Conservation (phyloP, 1,140 invertebrate genomes). For the Drosophila virilis region DNA sequence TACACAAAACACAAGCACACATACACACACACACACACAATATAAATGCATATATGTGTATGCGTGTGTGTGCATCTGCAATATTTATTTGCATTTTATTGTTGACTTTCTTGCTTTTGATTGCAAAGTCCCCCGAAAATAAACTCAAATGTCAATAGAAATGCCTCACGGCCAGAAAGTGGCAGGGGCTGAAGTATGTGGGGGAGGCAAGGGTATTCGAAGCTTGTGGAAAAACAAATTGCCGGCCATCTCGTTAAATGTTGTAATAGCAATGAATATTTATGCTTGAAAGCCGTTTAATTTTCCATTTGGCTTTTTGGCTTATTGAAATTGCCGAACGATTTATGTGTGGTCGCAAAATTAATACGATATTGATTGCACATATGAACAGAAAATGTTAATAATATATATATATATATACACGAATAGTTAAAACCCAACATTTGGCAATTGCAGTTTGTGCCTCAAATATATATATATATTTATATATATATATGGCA, state of each 20-base stretch:
- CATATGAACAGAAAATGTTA: conserved; percentile 48
- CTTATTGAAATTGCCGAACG: conserved; percentile 66
- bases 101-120: conserved; percentile 80
- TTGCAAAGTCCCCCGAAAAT: conserved; percentile 63
- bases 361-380: conserved; percentile 79
- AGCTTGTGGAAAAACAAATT: conserved; percentile 38
- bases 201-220: background rate
- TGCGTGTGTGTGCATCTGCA: conserved; percentile 28
- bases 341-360: conserved; percentile 65
- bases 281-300: conserved; percentile 68
- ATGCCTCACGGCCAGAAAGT: background rate
- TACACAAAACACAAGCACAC: conserved; percentile 12
- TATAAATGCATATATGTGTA: background rate
- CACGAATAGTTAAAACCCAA: too few species aligned
- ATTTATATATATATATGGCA: conserved; percentile 7
- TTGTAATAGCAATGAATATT: conserved; percentile 77
- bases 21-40: background rate
- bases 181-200: background rate
- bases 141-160: conserved; percentile 67
- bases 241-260: conserved; percentile 56
- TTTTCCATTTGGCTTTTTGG: conserved; percentile 68
- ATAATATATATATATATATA: conserved; percentile 27
- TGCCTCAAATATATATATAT: conserved; percentile 25
- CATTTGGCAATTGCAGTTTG: too few species aligned
- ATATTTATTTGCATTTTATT: conserved; percentile 82